Percentiles rank a stretch among this genome's conserved stretches.
phyloP scores from a whole-genome alignment of 2,113 vertebrate species.

The Addax nasomaculatus region DNA sequence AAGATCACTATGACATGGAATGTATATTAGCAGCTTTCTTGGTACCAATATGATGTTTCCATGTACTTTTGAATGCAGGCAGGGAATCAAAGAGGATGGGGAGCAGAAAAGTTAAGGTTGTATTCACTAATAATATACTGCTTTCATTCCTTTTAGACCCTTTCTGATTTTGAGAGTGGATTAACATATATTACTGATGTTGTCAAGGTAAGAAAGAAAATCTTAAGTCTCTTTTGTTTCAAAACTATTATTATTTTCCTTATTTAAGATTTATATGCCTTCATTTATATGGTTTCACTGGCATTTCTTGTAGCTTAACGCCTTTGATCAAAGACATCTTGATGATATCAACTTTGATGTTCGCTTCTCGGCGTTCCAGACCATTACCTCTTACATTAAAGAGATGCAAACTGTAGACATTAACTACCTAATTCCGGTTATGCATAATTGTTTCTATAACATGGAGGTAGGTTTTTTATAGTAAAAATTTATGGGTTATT shows the following conservation, averaged over 20 bases:
- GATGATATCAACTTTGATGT: slow-evolving; percentile 95
- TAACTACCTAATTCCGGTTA: slow-evolving; percentile 85
- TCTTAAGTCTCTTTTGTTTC: slow-evolving; percentile 1
- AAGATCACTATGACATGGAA: neutral
- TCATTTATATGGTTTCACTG: neutral
- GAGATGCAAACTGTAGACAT: slow-evolving; percentile 89
- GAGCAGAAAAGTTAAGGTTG: neutral
- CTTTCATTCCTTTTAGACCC: slow-evolving; percentile 80
- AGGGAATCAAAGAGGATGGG: neutral
- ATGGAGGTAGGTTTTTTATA: slow-evolving; percentile 84
- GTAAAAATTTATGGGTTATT: neutral
- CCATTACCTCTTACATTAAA: slow-evolving; percentile 81
- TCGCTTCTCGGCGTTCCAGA: slow-evolving; percentile 91
- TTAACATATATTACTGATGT: slow-evolving; percentile 90
- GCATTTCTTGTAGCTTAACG: slow-evolving; percentile 86
- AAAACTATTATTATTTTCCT: neutral
- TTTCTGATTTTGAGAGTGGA: slow-evolving; percentile 88
- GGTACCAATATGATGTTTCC: neutral
- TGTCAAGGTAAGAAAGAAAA: slow-evolving; percentile 83
- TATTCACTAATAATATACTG: neutral
- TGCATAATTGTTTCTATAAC: slow-evolving; percentile 96
- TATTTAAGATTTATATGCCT: neutral
- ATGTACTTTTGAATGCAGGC: neutral
- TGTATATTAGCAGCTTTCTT: neutral
- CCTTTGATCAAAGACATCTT: slow-evolving; percentile 92